Evolutionary conservation across 1,140 invertebrate genomes (phyloP).

Genomic region (Drosophila hydei): DNA sequence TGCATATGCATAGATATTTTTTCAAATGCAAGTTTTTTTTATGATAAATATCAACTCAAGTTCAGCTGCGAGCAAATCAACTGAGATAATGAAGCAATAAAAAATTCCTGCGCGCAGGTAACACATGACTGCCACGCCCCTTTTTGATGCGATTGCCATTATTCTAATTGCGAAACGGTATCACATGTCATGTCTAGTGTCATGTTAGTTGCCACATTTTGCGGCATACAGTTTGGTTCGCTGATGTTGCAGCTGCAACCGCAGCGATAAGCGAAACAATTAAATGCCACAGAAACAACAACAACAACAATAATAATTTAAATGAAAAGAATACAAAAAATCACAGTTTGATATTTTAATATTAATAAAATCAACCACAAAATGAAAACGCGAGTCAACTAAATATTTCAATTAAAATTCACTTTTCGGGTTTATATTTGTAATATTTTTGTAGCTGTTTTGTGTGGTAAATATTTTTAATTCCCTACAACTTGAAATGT

Average conservation of each 20-base stretch:
- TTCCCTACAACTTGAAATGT: not conserved
- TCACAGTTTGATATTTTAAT: not conserved
- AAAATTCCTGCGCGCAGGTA: not conserved
- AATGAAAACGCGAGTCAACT: not conserved
- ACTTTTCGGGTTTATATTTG: not conserved
- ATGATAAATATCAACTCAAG: not conserved
- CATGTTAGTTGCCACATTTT: constrained; percentile 20
- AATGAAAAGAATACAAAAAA: not conserved
- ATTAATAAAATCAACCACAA: constrained; percentile 8
- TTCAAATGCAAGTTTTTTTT: constrained; percentile 42
- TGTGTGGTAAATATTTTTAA: constrained; percentile 4
- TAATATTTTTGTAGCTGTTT: not conserved
- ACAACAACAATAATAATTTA: constrained; percentile 1
- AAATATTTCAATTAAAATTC: constrained; percentile 9
- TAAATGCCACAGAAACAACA: not conserved
- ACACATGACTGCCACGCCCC: not conserved
- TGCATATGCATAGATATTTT: constrained; percentile 5
- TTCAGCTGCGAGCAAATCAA: constrained; percentile 1
- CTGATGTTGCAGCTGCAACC: not conserved
- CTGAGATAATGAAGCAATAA: not conserved
- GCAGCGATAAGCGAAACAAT: constrained; percentile 9
- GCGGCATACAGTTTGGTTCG: not conserved
- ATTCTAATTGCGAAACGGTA: constrained; percentile 10
- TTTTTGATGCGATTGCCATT: too few species aligned
- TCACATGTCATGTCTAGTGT: constrained; percentile 11